Evolutionary conservation across 2,113 vertebrate species (phyloP), one percentile per base, ranked within the genome.

Genomic region (Macquaria ambigua): DNA sequence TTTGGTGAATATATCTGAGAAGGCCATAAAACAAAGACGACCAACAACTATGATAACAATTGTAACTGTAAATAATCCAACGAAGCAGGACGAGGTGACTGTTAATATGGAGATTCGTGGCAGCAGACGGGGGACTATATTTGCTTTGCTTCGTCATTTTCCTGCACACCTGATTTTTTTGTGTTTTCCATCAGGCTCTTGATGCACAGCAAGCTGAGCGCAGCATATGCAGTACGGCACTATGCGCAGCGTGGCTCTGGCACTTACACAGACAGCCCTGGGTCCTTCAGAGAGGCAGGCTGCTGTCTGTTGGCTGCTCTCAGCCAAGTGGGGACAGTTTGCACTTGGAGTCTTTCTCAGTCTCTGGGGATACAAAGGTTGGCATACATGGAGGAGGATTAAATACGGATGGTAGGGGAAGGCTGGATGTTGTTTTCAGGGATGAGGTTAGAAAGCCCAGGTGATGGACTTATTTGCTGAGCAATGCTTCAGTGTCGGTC

Each of bases 341-440:
- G 94, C 94, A 93, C 92, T 93, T 90, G 91, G 93, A 93, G 92
- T 88, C 89, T 92, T 83, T 92, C 80, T 82, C 90, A n/a, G 84
- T 90, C 89, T 92, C 86, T 89, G 82, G 86, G 93, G 94, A 90
- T 84, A 66, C 75, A 91, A 87, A 91, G 91, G 93, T 92, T 94
- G 93, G 87, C 93, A 89, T 86, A 92, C 89, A 89, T 74, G 77
- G 74, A 91, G 81, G 79, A 83, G 85, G 89, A 88, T 81, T 75
- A 80, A 79, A 85, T 81, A 67, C n/a, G 79, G 83, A 85, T 87
- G 79, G 76, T 75, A 56, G 67, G 74, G 74, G 81, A 39, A 74
- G 67, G 79, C 76, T 75, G 75, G 78, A 59, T 75, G 80, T 79
- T 86, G 83, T 90, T 84, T 90, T 92, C 87, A 87, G 89, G 79